phyloP scores from a whole-genome alignment of 2,888 invertebrate genomes.

The Pteria penguin region DNA sequence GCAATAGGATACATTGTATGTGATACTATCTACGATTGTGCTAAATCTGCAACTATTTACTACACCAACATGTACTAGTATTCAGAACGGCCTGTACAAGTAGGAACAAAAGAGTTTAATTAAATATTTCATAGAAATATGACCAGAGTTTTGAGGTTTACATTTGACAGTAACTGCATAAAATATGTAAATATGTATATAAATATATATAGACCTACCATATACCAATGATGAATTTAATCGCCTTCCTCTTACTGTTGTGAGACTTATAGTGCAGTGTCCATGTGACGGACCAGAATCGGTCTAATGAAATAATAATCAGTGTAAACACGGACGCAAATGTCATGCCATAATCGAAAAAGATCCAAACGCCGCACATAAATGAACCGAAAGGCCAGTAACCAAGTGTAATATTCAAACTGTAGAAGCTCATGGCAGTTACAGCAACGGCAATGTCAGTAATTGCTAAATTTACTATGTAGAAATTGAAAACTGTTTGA shows the following conservation, averaged over 20 bases:
- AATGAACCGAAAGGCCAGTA: conserved; percentile 77
- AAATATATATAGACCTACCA: conserved; percentile 59
- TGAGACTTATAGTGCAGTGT: conserved; percentile 63
- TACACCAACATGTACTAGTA: no score
- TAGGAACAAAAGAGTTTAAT: no score
- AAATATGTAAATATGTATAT: no score
- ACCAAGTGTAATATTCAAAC: conserved; percentile 72
- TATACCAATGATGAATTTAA: conserved; percentile 51
- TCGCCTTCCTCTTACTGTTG: conserved; percentile 63
- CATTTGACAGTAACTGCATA: no score
- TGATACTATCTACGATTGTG: no score
- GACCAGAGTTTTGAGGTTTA: no score
- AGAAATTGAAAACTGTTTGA: conserved; percentile 76
- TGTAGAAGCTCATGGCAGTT: conserved; percentile 77
- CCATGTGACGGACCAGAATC: conserved; percentile 73
- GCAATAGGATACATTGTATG: no score
- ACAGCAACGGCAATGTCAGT: conserved; percentile 76
- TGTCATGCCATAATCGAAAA: conserved; percentile 79
- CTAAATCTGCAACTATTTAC: no score
- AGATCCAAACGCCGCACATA: conserved; percentile 78
- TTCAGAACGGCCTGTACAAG: no score
- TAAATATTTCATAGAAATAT: no score
- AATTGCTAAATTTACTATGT: conserved; percentile 65
- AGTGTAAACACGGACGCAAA: conserved; percentile 78
- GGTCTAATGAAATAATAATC: conserved; percentile 75